Conservation (phyloP, 2,888 invertebrate species). For the Drosophila nr. perissopoda region DNA sequence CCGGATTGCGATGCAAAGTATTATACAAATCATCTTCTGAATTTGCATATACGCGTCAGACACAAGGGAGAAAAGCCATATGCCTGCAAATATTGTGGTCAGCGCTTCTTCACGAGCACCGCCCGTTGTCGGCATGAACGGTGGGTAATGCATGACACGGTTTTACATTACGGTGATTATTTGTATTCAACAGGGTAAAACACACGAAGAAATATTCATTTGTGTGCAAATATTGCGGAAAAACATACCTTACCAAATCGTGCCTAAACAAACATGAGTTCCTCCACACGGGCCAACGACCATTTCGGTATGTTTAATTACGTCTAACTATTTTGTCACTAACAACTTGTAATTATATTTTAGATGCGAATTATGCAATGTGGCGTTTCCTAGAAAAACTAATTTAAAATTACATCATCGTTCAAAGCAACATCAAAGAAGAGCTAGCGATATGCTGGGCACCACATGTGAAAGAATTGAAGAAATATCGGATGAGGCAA, state of each 20-base stretch:
- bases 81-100: conserved; percentile 74
- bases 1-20: conserved; percentile 51
- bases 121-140: conserved; percentile 79
- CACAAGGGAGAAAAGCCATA: conserved; percentile 83
- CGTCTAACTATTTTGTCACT: conserved; percentile 15
- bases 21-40: conserved; percentile 50
- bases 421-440: conserved; percentile 62
- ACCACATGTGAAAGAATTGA: neutral
- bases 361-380: conserved; percentile 59
- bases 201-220: conserved; percentile 68
- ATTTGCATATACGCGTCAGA: conserved; percentile 56
- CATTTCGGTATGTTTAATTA: conserved; percentile 40
- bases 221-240: conserved; percentile 72
- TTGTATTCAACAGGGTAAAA: conserved; percentile 35
- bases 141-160: conserved; percentile 40
- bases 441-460: conserved; percentile 27
- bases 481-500: neutral
- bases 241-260: conserved; percentile 80
- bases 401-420: conserved; percentile 49
- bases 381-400: conserved; percentile 49
- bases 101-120: conserved; percentile 63
- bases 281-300: conserved; percentile 50
- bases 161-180: neutral
- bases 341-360: conserved; percentile 4
- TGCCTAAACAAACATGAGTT: conserved; percentile 76